These are phyloP conservation scores for Dasypus novemcinctus DNA, from an alignment of 2,113 vertebrate species.

Conservation along the genomic window DNA sequence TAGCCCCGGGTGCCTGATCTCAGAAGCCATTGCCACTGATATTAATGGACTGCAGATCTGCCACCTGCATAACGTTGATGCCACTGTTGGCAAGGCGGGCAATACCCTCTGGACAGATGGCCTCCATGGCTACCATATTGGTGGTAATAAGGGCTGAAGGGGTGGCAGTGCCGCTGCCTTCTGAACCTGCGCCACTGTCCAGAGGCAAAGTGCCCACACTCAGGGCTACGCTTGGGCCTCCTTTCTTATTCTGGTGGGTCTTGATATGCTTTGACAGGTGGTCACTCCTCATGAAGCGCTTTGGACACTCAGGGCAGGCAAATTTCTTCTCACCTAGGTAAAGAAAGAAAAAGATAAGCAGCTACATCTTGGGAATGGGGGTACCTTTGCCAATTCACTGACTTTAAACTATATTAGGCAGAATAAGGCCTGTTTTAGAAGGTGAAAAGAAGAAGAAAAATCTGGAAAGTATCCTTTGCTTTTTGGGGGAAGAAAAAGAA, in stretches of 20 bases:
- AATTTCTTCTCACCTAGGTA: slow-evolving; percentile 95
- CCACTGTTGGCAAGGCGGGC: slow-evolving; percentile 92
- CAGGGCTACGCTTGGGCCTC: slow-evolving; percentile 76
- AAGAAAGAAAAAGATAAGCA: slow-evolving; percentile 26
- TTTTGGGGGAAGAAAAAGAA: background rate
- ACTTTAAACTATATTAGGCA: background rate
- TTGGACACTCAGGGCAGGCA: slow-evolving; percentile 92
- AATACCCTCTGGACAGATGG: slow-evolving; percentile 93
- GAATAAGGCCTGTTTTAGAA: background rate
- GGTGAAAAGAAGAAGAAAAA: slow-evolving; percentile 30
- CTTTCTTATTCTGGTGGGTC: slow-evolving; percentile 96
- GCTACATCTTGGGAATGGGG: background rate
- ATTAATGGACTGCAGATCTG: slow-evolving; percentile 94
- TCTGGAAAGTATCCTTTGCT: background rate
- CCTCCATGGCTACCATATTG: slow-evolving; percentile 93
- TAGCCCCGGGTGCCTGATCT: slow-evolving; percentile 74
- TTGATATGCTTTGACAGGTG: slow-evolving; percentile 98
- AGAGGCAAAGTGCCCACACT: slow-evolving; percentile 84
- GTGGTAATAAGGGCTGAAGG: slow-evolving; percentile 88
- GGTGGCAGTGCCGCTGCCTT: slow-evolving; percentile 80
- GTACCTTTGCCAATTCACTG: background rate
- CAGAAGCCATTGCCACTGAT: slow-evolving; percentile 94
- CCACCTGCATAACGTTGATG: slow-evolving; percentile 96
- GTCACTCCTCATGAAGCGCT: slow-evolving; percentile 98
- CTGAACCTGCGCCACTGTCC: slow-evolving; percentile 80